Base-by-base conservation (phyloP, 2,113 vertebrate genomes). In the Indri indri region DNA sequence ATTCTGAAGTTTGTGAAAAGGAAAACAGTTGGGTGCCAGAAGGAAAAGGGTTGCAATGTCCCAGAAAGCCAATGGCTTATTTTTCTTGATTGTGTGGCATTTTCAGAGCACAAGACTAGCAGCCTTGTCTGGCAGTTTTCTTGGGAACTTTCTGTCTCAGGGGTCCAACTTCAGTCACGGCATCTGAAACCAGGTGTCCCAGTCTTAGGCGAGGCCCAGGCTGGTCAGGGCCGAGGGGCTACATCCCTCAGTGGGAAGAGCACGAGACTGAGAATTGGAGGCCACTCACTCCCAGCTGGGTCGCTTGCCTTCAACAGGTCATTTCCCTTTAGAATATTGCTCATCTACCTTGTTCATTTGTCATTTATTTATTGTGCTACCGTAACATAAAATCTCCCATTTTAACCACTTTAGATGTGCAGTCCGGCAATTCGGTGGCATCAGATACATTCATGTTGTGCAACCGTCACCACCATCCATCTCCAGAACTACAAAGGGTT, bases 201-300 rank as follows among this genome's bases (percentile, higher is more conserved):
- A 30, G 25, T 27, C 61, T 30, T 63, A 30, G 59, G 59, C 25
- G 5, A 71, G 10, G 25, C 11, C 14, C 20, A 20, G 34, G 27
- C 59, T 20, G 6, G 12, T 17, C 11, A 4, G 34, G 40, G 5
- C 47, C 8, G 22, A 63, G 9, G 61, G 68, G 2, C 5, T 1
- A 0, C 10, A 8, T 0, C 5, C 1, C 14, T 20, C 17, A 4
- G 10, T 22, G 47, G 66, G 18, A 47, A 59, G 27, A 59, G 22
- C 10, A 8, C 4, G 4, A 11, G 34, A 5, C 54, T 47, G 32
- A 92, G n/a, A 17, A 52, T 14, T 5, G 5, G 47, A 57, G 23
- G 17, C 30, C 0, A 1, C 12, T 57, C 14, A 1, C 12, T 57
- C 14, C 0, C 4, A 2, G 10, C 13, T 17, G 2, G 2, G 22